Percentiles rank a stretch among this genome's conserved stretches.
Conservation (phyloP, 2,888 invertebrate genomes). For the Nemotelus nigrinus region DNA sequence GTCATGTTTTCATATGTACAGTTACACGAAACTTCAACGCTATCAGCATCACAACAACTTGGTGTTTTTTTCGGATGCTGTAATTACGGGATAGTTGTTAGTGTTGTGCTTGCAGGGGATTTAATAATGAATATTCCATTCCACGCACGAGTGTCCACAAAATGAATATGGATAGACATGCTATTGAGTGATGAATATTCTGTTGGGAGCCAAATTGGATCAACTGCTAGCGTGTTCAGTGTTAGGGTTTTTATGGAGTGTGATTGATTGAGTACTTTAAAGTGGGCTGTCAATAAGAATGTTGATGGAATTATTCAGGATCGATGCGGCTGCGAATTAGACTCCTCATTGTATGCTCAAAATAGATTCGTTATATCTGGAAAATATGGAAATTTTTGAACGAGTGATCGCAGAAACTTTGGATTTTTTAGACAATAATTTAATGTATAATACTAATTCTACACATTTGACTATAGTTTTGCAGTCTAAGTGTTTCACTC, state of each 20-base stretch:
- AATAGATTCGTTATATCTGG: too few relatives aligned
- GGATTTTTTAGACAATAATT: too few relatives aligned
- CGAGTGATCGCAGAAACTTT: too few relatives aligned
- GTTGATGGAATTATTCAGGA: background rate
- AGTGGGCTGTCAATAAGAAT: background rate
- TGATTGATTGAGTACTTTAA: background rate
- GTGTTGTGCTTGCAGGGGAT: background rate
- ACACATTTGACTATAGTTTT: too few relatives aligned
- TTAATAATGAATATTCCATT: conserved; percentile 12
- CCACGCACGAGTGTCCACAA: conserved; percentile 11
- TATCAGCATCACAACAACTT: background rate
- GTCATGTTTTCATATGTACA: background rate
- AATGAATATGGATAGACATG: conserved; percentile 8
- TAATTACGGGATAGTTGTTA: background rate
- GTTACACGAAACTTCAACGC: background rate
- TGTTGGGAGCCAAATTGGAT: background rate
- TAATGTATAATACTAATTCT: too few relatives aligned
- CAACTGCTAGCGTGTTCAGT: background rate
- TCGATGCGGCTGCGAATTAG: background rate
- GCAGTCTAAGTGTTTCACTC: too few relatives aligned
- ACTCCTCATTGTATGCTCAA: too few relatives aligned
- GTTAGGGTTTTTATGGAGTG: background rate
- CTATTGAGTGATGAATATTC: background rate
- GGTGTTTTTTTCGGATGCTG: conserved; percentile 9
- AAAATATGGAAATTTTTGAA: too few relatives aligned